A percentile compares a stretch with the other conserved stretches of the same genome.
Conservation (phyloP, 2,888 invertebrate species). For the Salticus scenicus region DNA sequence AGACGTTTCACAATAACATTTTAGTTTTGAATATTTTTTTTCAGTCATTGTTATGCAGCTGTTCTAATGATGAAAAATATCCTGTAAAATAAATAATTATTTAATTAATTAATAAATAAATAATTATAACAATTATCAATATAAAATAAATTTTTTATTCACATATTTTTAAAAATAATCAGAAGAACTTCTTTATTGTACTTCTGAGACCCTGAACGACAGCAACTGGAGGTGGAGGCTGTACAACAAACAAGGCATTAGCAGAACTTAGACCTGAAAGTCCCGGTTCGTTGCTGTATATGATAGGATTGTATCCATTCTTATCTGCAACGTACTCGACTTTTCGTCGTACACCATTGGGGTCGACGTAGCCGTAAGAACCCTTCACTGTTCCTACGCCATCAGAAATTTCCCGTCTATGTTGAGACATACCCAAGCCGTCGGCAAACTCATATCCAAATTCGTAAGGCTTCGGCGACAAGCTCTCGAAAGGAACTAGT, state of each 20-base stretch:
- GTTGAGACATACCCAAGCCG: constrained; percentile 38
- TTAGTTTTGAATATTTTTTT: no score
- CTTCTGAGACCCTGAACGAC: background rate
- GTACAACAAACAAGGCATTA: constrained; percentile 21
- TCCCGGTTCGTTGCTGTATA: constrained; percentile 51
- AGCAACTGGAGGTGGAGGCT: constrained; percentile 30
- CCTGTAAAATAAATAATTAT: no score
- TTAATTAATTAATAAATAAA: no score
- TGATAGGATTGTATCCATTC: constrained; percentile 34
- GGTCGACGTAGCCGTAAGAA: constrained; percentile 44
- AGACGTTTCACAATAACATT: no score
- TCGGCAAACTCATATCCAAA: constrained; percentile 52
- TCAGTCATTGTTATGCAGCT: no score
- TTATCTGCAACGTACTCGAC: constrained; percentile 46
- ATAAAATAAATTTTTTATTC: no score
- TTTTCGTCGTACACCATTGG: constrained; percentile 17
- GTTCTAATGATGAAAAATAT: no score
- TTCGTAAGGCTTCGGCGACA: constrained; percentile 27
- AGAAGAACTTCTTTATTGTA: no score
- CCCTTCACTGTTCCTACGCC: constrained; percentile 29
- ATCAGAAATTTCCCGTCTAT: constrained; percentile 22
- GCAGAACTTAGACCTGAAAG: constrained; percentile 12
- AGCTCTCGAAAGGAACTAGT: no score
- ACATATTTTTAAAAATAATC: no score
- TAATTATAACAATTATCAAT: no score